A percentile compares a stretch with the other conserved stretches of the same genome.
Conservation (phyloP, 2,113 vertebrate genomes). For the Burhinus bistriatus region DNA sequence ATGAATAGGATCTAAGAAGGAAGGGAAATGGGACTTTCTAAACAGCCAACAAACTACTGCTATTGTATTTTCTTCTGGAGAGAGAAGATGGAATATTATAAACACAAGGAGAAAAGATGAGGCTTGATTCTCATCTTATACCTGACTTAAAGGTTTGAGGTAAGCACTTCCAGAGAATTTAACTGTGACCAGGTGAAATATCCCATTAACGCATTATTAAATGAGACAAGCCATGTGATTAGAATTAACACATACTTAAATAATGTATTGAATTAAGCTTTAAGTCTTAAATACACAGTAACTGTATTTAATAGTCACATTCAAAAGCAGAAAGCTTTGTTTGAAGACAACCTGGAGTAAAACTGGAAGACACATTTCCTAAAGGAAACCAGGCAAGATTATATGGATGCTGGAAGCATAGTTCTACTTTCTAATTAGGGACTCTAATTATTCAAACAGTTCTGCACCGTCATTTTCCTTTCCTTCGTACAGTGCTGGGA, state of each 20-base stretch:
- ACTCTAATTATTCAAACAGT: background rate
- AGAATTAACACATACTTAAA: background rate
- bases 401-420: background rate
- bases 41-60: background rate
- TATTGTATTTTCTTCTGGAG: background rate
- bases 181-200: background rate
- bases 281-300: background rate
- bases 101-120: background rate
- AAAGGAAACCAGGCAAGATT: background rate
- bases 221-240: background rate
- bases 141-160: background rate
- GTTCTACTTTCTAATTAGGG: conserved; percentile 21
- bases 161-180: background rate
- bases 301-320: background rate
- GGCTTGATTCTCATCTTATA: background rate
- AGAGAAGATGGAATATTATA: background rate
- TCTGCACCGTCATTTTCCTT: background rate
- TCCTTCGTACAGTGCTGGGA: background rate
- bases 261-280: background rate
- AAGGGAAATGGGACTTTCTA: background rate
- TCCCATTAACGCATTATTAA: background rate
- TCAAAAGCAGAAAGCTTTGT: background rate
- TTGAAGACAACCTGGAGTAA: background rate
- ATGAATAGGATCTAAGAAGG: background rate
- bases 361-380: background rate